Evolutionary conservation across 2,888 invertebrate species (phyloP).

Genomic region (Amblyjoppa proteus): DNA sequence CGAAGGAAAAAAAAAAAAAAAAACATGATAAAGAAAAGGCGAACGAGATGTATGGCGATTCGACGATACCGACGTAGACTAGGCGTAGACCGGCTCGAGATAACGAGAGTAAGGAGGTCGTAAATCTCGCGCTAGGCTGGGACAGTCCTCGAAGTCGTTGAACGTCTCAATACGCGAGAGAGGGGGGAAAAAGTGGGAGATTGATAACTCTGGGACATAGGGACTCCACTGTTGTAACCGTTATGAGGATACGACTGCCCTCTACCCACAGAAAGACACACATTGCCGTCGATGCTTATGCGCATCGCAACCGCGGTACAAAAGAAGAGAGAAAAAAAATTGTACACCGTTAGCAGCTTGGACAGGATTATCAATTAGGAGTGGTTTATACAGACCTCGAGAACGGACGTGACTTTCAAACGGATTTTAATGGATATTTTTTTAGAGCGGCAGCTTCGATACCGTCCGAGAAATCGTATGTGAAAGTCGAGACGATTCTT

Average conservation of each 20-base stretch:
- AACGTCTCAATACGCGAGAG: constrained; percentile 53
- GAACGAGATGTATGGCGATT: constrained; percentile 37
- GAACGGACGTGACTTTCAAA: background rate
- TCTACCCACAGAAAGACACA: constrained; percentile 14
- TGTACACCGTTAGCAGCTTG: constrained; percentile 39
- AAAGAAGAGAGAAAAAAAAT: background rate
- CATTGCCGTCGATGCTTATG: constrained; percentile 18
- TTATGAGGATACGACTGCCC: constrained; percentile 35
- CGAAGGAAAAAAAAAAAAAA: background rate
- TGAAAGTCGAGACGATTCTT: constrained; percentile 1
- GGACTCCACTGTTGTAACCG: constrained; percentile 34
- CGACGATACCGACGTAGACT: constrained; percentile 38
- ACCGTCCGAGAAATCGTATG: background rate
- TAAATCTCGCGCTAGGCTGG: constrained; percentile 52
- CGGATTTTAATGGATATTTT: background rate
- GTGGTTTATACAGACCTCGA: constrained; percentile 28
- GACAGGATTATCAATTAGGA: constrained; percentile 45
- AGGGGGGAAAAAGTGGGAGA: constrained; percentile 15
- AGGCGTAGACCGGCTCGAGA: constrained; percentile 38
- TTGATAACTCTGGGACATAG: constrained; percentile 13
- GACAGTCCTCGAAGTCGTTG: constrained; percentile 56
- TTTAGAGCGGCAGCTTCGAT: background rate
- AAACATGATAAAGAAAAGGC: constrained; percentile 2
- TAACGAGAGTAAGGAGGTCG: constrained; percentile 57
- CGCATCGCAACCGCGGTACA: background rate